Base-by-base conservation (phyloP, 2,888 invertebrate species). In the Ligdia adustata region DNA sequence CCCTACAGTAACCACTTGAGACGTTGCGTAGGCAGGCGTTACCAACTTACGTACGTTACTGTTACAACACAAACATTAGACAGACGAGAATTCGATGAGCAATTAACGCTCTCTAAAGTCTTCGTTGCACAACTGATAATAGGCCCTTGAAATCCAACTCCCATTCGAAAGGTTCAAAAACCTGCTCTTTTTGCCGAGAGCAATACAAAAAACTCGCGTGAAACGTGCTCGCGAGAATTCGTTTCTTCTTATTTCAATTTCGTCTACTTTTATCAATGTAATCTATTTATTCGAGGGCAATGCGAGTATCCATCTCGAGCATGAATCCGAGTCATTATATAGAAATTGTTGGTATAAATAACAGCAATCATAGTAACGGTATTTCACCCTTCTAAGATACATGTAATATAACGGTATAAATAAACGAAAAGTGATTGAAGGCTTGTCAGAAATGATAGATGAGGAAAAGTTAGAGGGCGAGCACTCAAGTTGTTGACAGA, bases 51-150 rank as follows among this genome's bases (percentile, higher is more conserved):
- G 40, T 43, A 52, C 37, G 46, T 47, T 43, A 50, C 43, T 28
- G 37, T 48, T 47, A 42, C 27, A 45, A 51, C 31, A 44, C 44
- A 46, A 37, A 45, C 69, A 75, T 68, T 72, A 67, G 75, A 71
- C 74, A 79, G 75, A 75, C 75, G 70, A 76, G 69, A 70, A 71
- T 70, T 64, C 66, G 63, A 76, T 73, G 71, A 64, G 57, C 67
- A 80, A 79, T 78, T 79, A 79, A 72, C 72, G 66, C 66, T 73
- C 72, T 68, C 63, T 65, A 69, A 72, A 66, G 60, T 57, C 62
- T 47, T 61, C 59, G 63, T 66, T 69, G 67, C 66, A 60, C 62
- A 69, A 72, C 60, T 57, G 60, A 66, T 75, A 74, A 69, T 71
- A 59, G 69, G 68, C 64, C 64, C 63, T 67, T 62, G 57, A 66